Evolutionary conservation across 1,140 invertebrate genomes (phyloP).

Genomic region (Drosophila kohkoa): DNA sequence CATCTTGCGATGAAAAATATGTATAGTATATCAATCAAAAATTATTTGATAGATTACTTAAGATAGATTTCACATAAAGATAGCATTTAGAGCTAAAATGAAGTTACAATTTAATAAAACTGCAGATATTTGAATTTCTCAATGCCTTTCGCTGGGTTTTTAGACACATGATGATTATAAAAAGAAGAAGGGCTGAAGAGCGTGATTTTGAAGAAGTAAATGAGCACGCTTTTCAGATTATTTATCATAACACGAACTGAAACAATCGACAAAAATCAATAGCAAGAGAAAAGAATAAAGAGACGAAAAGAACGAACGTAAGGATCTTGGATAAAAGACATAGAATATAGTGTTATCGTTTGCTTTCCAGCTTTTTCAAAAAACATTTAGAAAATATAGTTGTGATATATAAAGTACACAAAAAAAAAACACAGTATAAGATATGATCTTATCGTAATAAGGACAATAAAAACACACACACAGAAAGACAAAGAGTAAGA

Average conservation of each 20-base stretch:
- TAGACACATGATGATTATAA: not conserved
- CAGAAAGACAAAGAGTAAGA: not conserved
- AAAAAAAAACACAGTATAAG: not conserved
- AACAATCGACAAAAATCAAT: not conserved
- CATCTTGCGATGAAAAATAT: too few species aligned
- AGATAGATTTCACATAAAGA: too few species aligned
- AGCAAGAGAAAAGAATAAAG: not conserved
- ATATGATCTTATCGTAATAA: constrained; percentile 3
- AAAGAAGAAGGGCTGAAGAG: not conserved
- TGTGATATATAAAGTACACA: constrained; percentile 1
- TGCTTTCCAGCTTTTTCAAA: constrained; percentile 3
- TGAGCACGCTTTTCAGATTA: constrained; percentile 17
- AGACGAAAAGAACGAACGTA: not conserved
- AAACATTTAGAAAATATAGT: not conserved
- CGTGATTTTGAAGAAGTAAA: constrained; percentile 12
- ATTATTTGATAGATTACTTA: too few species aligned
- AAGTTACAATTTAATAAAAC: too few species aligned
- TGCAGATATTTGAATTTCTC: not conserved
- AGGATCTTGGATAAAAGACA: not conserved
- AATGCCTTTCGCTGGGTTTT: not conserved
- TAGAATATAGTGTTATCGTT: constrained; percentile 1
- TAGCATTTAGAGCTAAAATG: too few species aligned
- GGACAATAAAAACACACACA: constrained; percentile 8
- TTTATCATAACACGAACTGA: constrained; percentile 5
- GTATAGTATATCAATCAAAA: too few species aligned